Base-by-base conservation (phyloP, 1,140 invertebrate genomes). In the Cotesia chilonis region DNA sequence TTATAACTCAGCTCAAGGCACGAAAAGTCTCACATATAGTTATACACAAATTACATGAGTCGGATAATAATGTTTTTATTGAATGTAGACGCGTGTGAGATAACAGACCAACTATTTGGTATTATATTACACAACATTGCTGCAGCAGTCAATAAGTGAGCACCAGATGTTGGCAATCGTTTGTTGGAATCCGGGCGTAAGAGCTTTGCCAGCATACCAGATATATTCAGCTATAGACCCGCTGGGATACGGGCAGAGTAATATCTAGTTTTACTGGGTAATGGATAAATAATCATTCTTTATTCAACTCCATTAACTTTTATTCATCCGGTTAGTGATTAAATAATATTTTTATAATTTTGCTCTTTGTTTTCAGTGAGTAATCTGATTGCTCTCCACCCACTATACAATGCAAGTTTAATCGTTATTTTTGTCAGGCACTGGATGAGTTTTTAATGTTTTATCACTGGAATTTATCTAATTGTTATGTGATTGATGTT, bases 161-260 rank as follows among this genome's bases (percentile, higher is more conserved):
- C 66, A 70, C 73, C 78, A 80, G 75, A 78, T 80, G 78, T 70
- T 75, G 66, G 75, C 67, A 75, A 80, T 80, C 70, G 76, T 79
- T 71, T 52, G 66, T 54, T 70, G 73, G 59, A 69, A 79, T 76
- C 67, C 65, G 68, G 74, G 71, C 63, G 9, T 47, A 64, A 72
- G 63, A 51, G 79, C 66, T 70, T 67, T 66, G 68, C 73, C 70
- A 10, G 68, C 38, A 28, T 28, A 28, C 28, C 3, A 55, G 72
- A 60, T 70, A 66, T 72, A 28, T 67, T n/a, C 7, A 1, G 12
- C 12, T 17, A 38, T 47, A 71, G 41, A 47, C 41, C 41, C 10
- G 5, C 41, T 7, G 41, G 41, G 14, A 66, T 66, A 61, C n/a
- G 36, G 41, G 41, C 54, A 51, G 54, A 68, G 52, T 51, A 47